Evolutionary conservation across 2,888 invertebrate genomes (phyloP).

Genomic region (Callosobruchus maculatus): DNA sequence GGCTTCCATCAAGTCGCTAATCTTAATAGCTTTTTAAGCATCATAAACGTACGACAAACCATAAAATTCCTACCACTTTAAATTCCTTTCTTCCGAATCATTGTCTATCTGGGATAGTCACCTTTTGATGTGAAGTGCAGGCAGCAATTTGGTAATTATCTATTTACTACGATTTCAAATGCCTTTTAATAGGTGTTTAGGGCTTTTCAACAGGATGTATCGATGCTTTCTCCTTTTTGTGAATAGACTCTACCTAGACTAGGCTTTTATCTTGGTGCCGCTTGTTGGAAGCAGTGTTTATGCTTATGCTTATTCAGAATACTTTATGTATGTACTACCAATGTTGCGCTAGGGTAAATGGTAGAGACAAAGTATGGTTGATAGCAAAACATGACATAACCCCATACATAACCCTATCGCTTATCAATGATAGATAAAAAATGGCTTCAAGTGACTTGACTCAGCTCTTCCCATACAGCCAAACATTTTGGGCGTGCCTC

Average conservation of each 20-base stretch:
- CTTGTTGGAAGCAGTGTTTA: no score
- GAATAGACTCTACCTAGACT: neutral
- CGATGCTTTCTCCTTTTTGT: neutral
- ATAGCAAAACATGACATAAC: no score
- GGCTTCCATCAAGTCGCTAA: conserved; percentile 8
- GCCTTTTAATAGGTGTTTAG: neutral
- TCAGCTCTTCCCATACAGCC: no score
- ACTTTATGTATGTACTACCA: no score
- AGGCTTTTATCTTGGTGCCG: no score
- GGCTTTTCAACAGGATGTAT: neutral
- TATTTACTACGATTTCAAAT: neutral
- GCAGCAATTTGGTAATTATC: neutral
- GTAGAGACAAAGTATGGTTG: no score
- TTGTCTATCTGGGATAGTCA: conserved; percentile 1
- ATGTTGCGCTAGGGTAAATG: no score
- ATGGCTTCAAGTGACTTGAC: no score
- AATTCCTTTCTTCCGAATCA: conserved; percentile 20
- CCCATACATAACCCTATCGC: no score
- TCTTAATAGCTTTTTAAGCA: conserved; percentile 23
- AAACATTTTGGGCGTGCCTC: no score
- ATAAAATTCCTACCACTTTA: conserved; percentile 17
- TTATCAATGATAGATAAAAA: no score
- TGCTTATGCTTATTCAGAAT: no score
- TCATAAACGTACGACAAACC: conserved; percentile 13
- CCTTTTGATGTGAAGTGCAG: neutral